phyloP scores from a whole-genome alignment of 2,797 vertebrate species.

The Zalophus californianus region DNA sequence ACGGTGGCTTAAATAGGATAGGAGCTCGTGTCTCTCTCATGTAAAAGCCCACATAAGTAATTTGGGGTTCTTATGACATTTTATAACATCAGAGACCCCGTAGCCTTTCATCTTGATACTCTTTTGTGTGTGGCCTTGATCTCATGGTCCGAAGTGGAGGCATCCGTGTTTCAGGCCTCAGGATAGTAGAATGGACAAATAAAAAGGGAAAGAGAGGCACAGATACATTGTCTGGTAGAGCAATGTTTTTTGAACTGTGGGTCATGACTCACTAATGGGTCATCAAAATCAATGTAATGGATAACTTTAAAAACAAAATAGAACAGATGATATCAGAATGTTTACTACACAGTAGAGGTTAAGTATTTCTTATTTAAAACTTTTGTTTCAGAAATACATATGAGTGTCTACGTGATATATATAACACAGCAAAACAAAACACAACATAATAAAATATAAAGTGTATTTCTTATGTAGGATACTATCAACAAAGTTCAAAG shows the following conservation, averaged over 20 bases:
- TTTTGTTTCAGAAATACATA: not conserved
- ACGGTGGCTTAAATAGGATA: not conserved
- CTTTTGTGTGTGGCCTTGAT: not conserved
- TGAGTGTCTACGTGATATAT: not conserved
- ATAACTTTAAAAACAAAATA: slow-evolving; percentile 8
- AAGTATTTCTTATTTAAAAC: not conserved
- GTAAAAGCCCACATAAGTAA: not conserved
- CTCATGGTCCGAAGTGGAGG: not conserved
- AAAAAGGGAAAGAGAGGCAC: not conserved
- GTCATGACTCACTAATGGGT: not conserved
- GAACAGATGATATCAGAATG: not conserved
- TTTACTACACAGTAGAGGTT: not conserved
- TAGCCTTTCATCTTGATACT: not conserved
- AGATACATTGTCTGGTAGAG: not conserved
- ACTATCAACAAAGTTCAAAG: not conserved
- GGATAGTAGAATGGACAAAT: not conserved
- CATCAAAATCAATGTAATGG: not conserved
- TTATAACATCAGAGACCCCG: not conserved
- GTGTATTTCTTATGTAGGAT: slow-evolving; percentile 9
- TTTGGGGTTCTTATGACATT: not conserved
- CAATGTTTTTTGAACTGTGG: not conserved
- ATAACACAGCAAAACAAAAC: not conserved
- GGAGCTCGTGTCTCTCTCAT: not conserved
- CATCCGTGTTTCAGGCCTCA: not conserved
- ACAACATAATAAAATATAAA: not conserved